Base-by-base conservation (phyloP, 2,888 invertebrate species). In the Stenchaetothrips biformis region DNA sequence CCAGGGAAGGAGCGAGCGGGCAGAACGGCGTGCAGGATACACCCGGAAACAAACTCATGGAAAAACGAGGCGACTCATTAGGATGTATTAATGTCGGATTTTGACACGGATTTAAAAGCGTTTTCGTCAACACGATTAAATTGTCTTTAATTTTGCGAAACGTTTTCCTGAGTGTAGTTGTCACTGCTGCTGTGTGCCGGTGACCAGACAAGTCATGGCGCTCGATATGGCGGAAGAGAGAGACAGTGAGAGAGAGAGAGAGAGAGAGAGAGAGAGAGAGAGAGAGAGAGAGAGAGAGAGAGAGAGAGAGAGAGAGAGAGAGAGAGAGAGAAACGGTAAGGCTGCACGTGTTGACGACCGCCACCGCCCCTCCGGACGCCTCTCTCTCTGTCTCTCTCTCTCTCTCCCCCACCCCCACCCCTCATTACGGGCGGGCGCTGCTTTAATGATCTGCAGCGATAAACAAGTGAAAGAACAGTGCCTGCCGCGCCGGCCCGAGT, bases 381-480 rank as follows among this genome's bases (percentile, higher is more conserved):
- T 13, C 53, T 9, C 16, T 53, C 53, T 16, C 53, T 16, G 1
- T 9, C 53, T 16, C 53, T 53, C 67, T 21, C 67, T 8, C 25
- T 25, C 25, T 25, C 67, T 25, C 67, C 67, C 9, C 2, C 53
- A 49, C 11, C n/a, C 67, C 67, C 21, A 2, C 25, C 2, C 25
- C 25, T 74, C 25, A 74, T 74, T 74, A 74, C 67, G 25, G 67
- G 21, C 67, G 25, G 25, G 67, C 67, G 59, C 67, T 25, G 67
- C 67, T 25, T 74, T 74, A 74, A 74, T 74, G 67, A 74, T 74
- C 67, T 21, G 67, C 67, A 74, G 67, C 67, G 25, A 74, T 74
- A 74, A 74, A 74, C 67, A 74, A 74, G 67, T 21, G 67, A 74
- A 74, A 74, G 67, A 21, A 25, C 67, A 74, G 25, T 16, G 53